phyloP scores from a whole-genome alignment of 2,888 invertebrate species.

The Trichopria drosophilae region DNA sequence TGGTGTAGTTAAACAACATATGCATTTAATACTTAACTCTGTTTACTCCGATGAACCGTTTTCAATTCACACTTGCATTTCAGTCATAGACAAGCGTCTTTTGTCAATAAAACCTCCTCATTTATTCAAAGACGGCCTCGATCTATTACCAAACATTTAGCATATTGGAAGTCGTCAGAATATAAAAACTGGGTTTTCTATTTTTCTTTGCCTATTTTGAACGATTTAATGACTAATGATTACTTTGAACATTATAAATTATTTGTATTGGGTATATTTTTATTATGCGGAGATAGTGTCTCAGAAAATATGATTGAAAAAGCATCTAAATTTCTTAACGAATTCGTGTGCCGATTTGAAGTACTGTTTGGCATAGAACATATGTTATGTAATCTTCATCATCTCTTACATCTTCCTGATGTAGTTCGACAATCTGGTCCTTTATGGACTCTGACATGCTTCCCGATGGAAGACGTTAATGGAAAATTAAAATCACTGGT shows the following conservation, averaged over 20 bases:
- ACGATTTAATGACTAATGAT: constrained; percentile 16
- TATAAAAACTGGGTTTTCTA: constrained; percentile 25
- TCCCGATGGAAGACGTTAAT: constrained; percentile 31
- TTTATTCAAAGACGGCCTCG: constrained; percentile 23
- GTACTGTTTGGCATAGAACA: constrained; percentile 20
- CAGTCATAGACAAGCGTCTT: constrained; percentile 22
- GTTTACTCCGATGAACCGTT: background rate
- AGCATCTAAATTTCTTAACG: constrained; percentile 19
- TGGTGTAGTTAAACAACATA: constrained; percentile 8
- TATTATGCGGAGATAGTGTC: constrained; percentile 18
- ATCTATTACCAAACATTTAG: constrained; percentile 18
- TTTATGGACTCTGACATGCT: constrained; percentile 28
- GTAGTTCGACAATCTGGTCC: constrained; percentile 24
- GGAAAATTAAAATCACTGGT: constrained; percentile 21
- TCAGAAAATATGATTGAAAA: constrained; percentile 20
- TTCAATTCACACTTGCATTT: background rate
- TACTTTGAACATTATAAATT: constrained; percentile 30
- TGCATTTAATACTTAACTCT: background rate
- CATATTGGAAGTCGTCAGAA: constrained; percentile 28
- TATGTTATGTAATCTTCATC: constrained; percentile 28
- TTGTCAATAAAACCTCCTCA: constrained; percentile 13
- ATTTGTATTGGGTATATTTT: constrained; percentile 24
- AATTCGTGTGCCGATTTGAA: constrained; percentile 27
- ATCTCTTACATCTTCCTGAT: constrained; percentile 22
- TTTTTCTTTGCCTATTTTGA: constrained; percentile 25